A percentile compares a stretch with the other conserved stretches of the same genome.
These are phyloP conservation scores for Paguma larvata DNA, from an alignment of 2,797 vertebrate species.

Conservation along the genomic window DNA sequence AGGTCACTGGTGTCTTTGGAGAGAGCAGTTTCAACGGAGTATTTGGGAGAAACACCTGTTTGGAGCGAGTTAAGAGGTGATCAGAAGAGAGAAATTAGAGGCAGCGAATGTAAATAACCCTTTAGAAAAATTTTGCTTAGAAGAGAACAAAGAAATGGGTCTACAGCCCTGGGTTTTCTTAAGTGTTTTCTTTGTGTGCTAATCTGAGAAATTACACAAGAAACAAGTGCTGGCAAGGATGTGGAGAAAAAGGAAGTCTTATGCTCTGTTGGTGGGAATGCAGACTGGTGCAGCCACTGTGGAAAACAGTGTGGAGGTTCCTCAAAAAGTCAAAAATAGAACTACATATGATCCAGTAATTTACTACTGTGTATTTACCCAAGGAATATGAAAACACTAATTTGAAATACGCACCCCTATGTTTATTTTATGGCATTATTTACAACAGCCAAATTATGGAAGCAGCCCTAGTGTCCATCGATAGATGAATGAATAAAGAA, in stretches of 20 bases:
- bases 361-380: neutral
- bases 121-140: neutral
- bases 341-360: neutral
- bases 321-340: neutral
- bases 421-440: neutral
- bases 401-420: neutral
- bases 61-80: neutral
- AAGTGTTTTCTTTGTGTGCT: constrained; percentile 22
- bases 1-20: neutral
- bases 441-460: neutral
- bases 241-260: neutral
- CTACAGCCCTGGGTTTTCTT: neutral
- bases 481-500: neutral
- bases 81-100: constrained; percentile 16
- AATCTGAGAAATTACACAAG: neutral
- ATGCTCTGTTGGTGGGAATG: neutral
- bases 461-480: neutral
- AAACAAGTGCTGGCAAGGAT: neutral
- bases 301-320: neutral
- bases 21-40: neutral
- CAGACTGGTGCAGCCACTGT: neutral
- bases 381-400: neutral
- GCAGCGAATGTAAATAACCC: neutral
- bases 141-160: neutral
- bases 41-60: neutral